These are phyloP conservation scores for Mola mola DNA, from an alignment of 2,113 vertebrate species.

Conservation along the genomic window DNA sequence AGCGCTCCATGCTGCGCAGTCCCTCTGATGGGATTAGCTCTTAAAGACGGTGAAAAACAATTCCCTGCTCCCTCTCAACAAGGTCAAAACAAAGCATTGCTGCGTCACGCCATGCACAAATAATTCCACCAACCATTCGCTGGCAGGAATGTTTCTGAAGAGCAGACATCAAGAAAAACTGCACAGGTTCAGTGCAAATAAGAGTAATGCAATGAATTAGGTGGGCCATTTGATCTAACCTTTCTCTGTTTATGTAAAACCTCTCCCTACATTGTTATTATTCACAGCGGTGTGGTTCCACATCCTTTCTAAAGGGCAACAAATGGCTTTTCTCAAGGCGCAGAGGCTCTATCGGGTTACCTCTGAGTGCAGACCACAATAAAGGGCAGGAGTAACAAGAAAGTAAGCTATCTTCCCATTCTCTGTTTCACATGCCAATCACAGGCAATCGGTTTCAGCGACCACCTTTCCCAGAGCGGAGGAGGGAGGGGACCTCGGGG, in stretches of 20 bases:
- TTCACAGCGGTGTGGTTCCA: conserved; percentile 54
- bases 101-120: conserved; percentile 32
- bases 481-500: conserved; percentile 39
- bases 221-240: conserved; percentile 52
- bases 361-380: conserved; percentile 33
- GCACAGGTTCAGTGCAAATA: conserved; percentile 32
- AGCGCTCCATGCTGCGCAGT: conserved; percentile 54
- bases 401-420: conserved; percentile 22
- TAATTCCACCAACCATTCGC: conserved; percentile 52
- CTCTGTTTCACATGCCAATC: conserved; percentile 38
- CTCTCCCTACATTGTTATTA: conserved; percentile 27
- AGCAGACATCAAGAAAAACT: conserved; percentile 27
- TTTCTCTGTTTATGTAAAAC: conserved; percentile 46
- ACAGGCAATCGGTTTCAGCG: conserved; percentile 43
- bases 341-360: conserved; percentile 59
- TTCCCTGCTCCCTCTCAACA: conserved; percentile 58
- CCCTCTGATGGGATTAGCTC: conserved; percentile 75
- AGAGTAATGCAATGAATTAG: conserved; percentile 37
- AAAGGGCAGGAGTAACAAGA: conserved; percentile 42
- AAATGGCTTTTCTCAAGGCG: conserved; percentile 55
- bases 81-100: conserved; percentile 65
- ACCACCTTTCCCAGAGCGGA: conserved; percentile 34
- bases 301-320: conserved; percentile 59
- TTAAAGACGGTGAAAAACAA: conserved; percentile 70
- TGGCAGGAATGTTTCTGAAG: conserved; percentile 33